Evolutionary conservation across 1,140 invertebrate genomes (phyloP), one percentile per base, ranked within the genome.

Genomic region (Lasioglossum baleicum): DNA sequence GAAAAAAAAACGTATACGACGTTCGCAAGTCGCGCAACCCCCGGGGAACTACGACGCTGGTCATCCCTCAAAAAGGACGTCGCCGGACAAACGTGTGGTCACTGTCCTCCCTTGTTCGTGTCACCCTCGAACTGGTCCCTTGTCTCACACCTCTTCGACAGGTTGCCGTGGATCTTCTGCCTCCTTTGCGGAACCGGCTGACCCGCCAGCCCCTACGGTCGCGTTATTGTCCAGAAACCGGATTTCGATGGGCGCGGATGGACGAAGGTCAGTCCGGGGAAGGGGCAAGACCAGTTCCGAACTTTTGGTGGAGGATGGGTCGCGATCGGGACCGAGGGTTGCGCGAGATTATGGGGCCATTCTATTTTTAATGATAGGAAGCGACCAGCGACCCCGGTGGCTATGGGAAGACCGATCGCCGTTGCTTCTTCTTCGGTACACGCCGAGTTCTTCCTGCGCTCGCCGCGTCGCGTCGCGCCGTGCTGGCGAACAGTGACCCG

Each of bases 11-110:
- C 66, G 35, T 63, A 22, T n/a, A 80, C 67, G 72, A 35, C 35
- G 35, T 35, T 35, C 35, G 35, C 35, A 80, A 86, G 74, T 87
- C 86, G 80, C 82, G 84, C 88, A 81, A 86, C 88, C 87, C 87
- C 86, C 81, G 76, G 86, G 1, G 35, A 35, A 86, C 87, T 88
- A 89, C 35, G 35, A 79, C 75, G 84, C 73, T 91, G 88, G 90
- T 91, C 91, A 92, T 92, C 90, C 90, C 91, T n/a, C 82, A 61
- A 83, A 78, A 73, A 76, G 83, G 79, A 87, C 73, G 70, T 78
- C 22, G 60, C 84, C 75, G 84, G 80, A 85, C 83, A 85, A 83
- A 70, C 73, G 67, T 72, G 66, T 85, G 81, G 85, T 67, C 78
- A 87, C 83, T 87, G 82, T 87, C 86, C 83, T 87, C 86, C 83